These are phyloP conservation scores for Probosciger aterrimus DNA, from an alignment of 2,113 vertebrate genomes.

Conservation along the genomic window DNA sequence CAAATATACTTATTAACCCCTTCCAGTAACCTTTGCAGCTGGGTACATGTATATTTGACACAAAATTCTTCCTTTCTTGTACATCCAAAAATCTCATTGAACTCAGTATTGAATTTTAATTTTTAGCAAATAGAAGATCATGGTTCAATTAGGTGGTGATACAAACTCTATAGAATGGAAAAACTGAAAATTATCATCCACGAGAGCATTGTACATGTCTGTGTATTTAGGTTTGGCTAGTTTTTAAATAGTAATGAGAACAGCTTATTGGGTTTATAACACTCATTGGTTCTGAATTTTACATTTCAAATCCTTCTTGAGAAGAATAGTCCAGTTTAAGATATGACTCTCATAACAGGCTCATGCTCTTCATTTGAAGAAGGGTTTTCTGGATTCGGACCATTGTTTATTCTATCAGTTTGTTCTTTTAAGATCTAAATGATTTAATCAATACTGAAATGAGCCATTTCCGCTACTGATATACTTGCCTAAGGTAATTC, in stretches of 20 bases:
- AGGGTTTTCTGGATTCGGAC: not conserved
- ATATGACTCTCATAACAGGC: not conserved
- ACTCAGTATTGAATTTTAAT: not conserved
- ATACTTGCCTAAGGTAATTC: conserved; percentile 21
- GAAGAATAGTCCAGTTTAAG: not conserved
- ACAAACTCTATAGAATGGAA: not conserved
- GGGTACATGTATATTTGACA: not conserved
- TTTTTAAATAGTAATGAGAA: not conserved
- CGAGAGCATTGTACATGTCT: not conserved
- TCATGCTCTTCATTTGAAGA: not conserved
- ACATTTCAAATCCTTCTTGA: not conserved
- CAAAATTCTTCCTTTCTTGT: conserved; percentile 1
- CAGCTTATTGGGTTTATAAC: not conserved
- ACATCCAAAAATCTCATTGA: not conserved
- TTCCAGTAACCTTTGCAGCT: conserved; percentile 29
- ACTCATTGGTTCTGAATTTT: not conserved
- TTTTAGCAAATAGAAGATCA: conserved; percentile 5
- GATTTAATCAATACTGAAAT: conserved; percentile 30
- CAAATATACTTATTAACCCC: conserved; percentile 32
- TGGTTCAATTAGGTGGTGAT: not conserved
- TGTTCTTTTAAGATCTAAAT: conserved; percentile 32
- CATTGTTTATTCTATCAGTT: conserved; percentile 20
- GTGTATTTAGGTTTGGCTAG: not conserved
- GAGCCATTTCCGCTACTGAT: not conserved
- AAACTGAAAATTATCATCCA: not conserved